Evolutionary conservation across 2,113 vertebrate species (phyloP), one percentile per base, ranked within the genome.

Genomic region (Pluvialis apricaria): DNA sequence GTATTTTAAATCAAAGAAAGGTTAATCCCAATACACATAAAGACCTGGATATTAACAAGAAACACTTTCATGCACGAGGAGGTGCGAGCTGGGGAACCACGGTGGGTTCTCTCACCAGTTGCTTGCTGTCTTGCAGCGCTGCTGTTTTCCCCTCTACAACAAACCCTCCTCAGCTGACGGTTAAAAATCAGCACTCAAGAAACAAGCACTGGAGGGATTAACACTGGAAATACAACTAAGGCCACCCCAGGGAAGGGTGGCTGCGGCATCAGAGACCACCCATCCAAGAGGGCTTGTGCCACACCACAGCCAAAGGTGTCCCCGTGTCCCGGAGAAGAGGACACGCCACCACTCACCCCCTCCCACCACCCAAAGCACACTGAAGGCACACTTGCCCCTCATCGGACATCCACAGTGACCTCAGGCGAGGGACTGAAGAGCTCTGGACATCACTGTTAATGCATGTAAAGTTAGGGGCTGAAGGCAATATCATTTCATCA

Each of bases 301-400:
- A 60, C 66, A 16, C 15, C 42, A 9, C 0, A 0, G 18, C 29
- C 55, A 36, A 61, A 34, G 10, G 6, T 12, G 65, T 65, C 40
- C 66, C 17, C 6, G 1, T 21, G 58, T 26, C 62, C 28, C 49
- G 15, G 70, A 69, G 52, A 6, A 45, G 25, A 28, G 65, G 60
- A 20, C 19, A 13, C 0, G 0, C 1, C 2, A 4, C 31, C 38
- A 10, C 13, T 9, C 2, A 0, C 4, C 34, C 24, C 36, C 31
- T 66, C 19, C 51, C 76, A 61, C 7, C 54, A 9, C 32, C 49
- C 44, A 18, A 7, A 31, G 42, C 61, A 28, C 15, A 1, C 57
- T 3, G 29, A 18, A 2, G 44, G 51, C n/a, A 69, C 36, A 1
- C 4, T 51, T 45, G 44, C 25, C 61, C 47, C 79, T 66, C 38